Base-by-base conservation (phyloP, 2,113 vertebrate species). In the Cochlearius cochlearius region DNA sequence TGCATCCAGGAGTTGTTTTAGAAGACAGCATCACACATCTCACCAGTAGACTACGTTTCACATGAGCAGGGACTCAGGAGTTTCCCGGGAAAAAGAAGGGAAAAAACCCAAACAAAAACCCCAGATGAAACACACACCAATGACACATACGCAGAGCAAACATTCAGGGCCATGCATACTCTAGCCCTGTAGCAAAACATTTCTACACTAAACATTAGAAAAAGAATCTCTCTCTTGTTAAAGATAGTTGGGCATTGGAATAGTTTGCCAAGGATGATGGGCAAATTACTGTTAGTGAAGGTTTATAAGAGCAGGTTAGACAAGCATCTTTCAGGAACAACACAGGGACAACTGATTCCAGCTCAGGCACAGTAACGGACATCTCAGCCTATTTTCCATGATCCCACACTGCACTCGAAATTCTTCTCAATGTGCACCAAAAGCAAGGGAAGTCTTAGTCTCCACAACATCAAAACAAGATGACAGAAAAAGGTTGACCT, bases 51-150 rank as follows among this genome's bases (percentile, higher is more conserved):
- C 6, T 29, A n/a, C 58, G 41, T 47, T 83, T 58, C 62, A 71
- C 0, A 0, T 26, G n/a, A 78, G 59, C 45, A 60, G 15, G 52
- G 11, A 66, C 17, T 52, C 3, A 2, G 64, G 38, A 52, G 17
- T 56, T 75, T 56, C 47, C 36, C 16, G 13, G 19, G 16, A 11
- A 71, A 18, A 34, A 5, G 10, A 11, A 49, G 19, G 20, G 20
- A n/a, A 49, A 36, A 71, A 59, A 47, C 3, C 10, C 18, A 55
- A 66, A 32, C 22, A 64, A 27, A 47, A 41, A 45, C 45, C 47
- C 38, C 41, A 43, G 7, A 43, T 4, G 15, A 43, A 43, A 43
- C 41, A 74, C 5, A 34, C 25, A 39, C 26, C 63, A 68, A 15
- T 4, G 34, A 67, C 10, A 34, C 30, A 34, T 27, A 41, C 15